Percentiles rank a stretch among this genome's conserved stretches.
Conservation (phyloP, 2,113 vertebrate genomes). For the Tragelaphus buxtoni region DNA sequence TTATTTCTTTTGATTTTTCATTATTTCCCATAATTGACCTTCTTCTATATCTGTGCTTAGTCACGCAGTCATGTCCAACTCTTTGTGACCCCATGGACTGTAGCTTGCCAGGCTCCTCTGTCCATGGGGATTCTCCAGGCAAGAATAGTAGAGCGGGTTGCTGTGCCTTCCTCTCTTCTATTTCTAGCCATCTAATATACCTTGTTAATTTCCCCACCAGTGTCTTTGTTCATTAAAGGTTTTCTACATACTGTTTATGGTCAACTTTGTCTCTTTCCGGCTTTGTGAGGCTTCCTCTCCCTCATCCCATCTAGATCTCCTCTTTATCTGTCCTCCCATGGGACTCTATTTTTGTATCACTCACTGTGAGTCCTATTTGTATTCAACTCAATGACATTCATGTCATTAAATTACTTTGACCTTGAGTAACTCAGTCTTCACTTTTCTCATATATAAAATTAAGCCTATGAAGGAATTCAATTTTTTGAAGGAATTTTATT, state of each 20-base stretch:
- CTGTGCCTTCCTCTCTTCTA: accelerated
- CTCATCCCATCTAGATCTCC: background rate
- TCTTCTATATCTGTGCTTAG: background rate
- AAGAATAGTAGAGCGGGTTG: background rate
- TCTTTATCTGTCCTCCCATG: background rate
- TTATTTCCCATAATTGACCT: background rate
- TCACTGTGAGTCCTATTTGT: background rate
- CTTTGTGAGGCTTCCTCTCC: background rate
- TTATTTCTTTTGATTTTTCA: background rate
- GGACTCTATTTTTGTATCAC: background rate
- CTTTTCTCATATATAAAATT: background rate
- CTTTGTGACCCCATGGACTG: background rate
- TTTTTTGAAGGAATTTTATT: background rate
- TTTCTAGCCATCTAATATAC: background rate
- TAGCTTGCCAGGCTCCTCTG: background rate
- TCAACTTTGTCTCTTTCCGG: background rate
- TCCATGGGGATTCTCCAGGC: background rate
- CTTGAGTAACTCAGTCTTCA: background rate
- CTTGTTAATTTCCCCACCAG: background rate
- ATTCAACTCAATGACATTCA: background rate
- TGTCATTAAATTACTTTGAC: background rate
- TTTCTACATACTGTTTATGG: background rate
- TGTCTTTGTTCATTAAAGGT: background rate
- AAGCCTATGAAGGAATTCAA: background rate
- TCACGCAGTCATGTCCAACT: background rate